phyloP scores from a whole-genome alignment of 2,113 vertebrate species.

The Chaetops frenatus region DNA sequence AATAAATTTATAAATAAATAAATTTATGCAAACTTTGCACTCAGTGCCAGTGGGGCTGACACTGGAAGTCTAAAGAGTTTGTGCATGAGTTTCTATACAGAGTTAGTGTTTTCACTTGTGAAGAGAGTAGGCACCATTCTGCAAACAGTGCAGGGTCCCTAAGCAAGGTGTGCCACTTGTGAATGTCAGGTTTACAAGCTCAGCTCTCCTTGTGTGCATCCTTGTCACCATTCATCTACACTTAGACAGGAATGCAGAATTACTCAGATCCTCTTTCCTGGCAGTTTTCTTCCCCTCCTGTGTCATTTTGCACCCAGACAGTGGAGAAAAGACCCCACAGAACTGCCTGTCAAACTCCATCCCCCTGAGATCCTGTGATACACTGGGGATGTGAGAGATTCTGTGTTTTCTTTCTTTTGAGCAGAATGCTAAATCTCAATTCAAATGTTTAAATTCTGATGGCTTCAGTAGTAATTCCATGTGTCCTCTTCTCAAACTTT shows the following conservation, averaged over 20 bases:
- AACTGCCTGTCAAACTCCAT: not conserved
- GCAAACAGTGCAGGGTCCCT: fast-evolving
- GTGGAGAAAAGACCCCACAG: not conserved
- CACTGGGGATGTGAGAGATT: not conserved
- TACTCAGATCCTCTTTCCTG: not conserved
- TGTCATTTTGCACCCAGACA: not conserved
- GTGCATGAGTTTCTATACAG: not conserved
- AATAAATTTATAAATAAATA: too few species aligned
- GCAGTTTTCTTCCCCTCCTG: not conserved
- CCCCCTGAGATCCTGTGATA: not conserved
- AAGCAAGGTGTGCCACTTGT: not conserved
- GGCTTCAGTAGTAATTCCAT: not conserved
- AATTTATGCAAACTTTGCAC: not conserved
- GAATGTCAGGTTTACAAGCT: not conserved
- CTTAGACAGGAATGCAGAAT: not conserved
- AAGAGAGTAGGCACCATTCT: not conserved
- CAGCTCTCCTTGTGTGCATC: not conserved
- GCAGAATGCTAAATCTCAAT: not conserved
- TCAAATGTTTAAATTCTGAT: not conserved
- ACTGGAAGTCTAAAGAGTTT: not conserved
- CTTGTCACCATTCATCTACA: not conserved
- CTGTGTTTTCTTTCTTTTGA: too few species aligned
- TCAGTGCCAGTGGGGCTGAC: not conserved
- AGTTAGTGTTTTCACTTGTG: not conserved
- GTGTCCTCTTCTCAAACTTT: not conserved